Percentiles rank a stretch among this genome's conserved stretches.
Evolutionary conservation across 2,113 vertebrate species (phyloP).

Genomic region (Ifrita kowaldi): DNA sequence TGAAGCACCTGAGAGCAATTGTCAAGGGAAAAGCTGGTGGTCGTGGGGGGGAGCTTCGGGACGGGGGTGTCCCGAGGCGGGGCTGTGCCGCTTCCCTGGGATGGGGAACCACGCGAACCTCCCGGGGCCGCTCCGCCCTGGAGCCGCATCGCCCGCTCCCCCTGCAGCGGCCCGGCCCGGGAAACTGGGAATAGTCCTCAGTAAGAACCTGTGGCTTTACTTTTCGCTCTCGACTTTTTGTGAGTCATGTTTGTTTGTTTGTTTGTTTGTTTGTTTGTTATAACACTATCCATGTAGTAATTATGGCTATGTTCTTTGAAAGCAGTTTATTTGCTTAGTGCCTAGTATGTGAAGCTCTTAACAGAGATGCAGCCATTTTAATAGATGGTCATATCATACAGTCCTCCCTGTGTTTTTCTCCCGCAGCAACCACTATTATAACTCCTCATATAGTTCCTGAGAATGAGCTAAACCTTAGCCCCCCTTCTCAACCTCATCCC

Average conservation of each 20-base stretch:
- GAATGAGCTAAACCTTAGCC: background rate
- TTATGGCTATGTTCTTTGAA: background rate
- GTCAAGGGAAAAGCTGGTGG: background rate
- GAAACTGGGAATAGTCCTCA: background rate
- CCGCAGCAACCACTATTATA: background rate
- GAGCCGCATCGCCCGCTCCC: background rate
- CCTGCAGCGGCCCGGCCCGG: background rate
- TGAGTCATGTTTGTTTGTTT: background rate
- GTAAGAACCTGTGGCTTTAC: background rate
- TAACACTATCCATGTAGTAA: background rate
- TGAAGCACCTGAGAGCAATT: background rate
- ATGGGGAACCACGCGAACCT: too few relatives aligned
- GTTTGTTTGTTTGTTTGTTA: background rate
- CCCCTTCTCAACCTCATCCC: background rate
- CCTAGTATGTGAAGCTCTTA: background rate
- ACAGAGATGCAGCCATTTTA: background rate
- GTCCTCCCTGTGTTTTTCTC: background rate
- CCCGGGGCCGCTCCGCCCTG: background rate
- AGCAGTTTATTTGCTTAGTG: background rate
- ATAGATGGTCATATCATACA: background rate
- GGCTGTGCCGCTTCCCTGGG: background rate
- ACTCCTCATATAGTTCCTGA: background rate
- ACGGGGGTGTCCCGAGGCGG: background rate
- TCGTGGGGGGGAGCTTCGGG: background rate
- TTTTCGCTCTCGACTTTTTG: background rate